A percentile compares a stretch with the other conserved stretches of the same genome.
Evolutionary conservation across 2,797 vertebrate genomes (phyloP).

Genomic region (Hydrophis major): DNA sequence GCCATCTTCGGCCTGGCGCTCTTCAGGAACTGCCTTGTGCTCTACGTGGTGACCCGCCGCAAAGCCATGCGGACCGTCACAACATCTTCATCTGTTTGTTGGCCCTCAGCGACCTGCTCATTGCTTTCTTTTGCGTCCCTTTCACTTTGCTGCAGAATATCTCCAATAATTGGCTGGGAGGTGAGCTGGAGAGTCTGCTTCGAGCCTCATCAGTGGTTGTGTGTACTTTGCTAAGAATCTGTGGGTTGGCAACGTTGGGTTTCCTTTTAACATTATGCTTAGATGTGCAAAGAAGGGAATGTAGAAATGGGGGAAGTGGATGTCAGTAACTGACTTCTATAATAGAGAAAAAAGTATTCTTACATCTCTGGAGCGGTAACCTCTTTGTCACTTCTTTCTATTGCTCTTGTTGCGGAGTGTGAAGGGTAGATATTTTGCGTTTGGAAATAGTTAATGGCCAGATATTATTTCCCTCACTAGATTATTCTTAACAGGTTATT

Average conservation of each 20-base stretch:
- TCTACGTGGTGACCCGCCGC: constrained; percentile 74
- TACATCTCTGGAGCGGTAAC: neutral
- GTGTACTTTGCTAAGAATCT: neutral
- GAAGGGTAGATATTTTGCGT: neutral
- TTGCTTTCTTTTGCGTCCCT: constrained; percentile 76
- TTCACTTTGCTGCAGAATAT: constrained; percentile 75
- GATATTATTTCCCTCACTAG: neutral
- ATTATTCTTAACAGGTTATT: neutral
- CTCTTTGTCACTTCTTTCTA: neutral
- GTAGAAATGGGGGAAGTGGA: neutral
- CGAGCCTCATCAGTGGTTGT: neutral
- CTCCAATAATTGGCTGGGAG: constrained; percentile 71
- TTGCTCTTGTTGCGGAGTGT: neutral
- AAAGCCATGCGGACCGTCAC: constrained; percentile 75
- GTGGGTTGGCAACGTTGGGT: neutral
- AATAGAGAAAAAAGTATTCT: neutral
- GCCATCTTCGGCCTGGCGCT: constrained; percentile 73
- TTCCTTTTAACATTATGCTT: neutral
- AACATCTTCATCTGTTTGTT: constrained; percentile 77
- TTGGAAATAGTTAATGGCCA: neutral
- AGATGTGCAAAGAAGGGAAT: neutral
- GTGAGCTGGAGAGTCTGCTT: constrained; percentile 47
- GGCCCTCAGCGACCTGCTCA: constrained; percentile 76
- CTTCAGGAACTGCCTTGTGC: constrained; percentile 72
- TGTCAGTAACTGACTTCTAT: neutral